Conservation (phyloP, 2,888 invertebrate genomes). For the Beris morrisii region DNA sequence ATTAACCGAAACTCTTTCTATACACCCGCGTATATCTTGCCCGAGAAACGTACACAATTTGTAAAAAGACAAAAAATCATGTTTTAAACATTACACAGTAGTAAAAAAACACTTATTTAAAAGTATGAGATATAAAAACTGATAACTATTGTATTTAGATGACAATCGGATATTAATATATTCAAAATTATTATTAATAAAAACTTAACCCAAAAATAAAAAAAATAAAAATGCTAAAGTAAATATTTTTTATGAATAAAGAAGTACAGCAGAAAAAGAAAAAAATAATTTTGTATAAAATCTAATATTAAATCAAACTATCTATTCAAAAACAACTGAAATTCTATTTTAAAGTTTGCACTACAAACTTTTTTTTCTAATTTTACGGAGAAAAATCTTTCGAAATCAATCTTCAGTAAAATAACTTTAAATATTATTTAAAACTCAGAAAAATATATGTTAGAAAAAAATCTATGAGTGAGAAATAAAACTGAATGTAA, state of each 20-base stretch:
- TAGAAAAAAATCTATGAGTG: constrained; percentile 36
- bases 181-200: constrained; percentile 11
- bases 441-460: too few species aligned
- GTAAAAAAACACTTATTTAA: constrained; percentile 19
- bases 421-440: too few species aligned
- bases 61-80: constrained; percentile 2
- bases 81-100: neutral
- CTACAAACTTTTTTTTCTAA: too few species aligned
- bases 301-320: too few species aligned
- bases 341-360: neutral
- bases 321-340: neutral
- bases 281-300: constrained; percentile 13
- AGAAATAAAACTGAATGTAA: constrained; percentile 37
- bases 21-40: neutral
- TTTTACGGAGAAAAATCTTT: too few species aligned
- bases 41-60: too few species aligned
- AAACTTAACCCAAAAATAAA: constrained; percentile 5
- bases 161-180: constrained; percentile 36
- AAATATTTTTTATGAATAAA: constrained; percentile 24
- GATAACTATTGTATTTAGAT: constrained; percentile 37
- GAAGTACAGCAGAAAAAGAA: neutral
- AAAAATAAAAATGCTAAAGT: constrained; percentile 11
- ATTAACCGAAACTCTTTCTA: neutral
- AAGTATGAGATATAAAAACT: constrained; percentile 16
- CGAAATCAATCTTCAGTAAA: too few species aligned